Conservation (phyloP, 2,797 vertebrate genomes). For the Peromyscus nudipes region DNA sequence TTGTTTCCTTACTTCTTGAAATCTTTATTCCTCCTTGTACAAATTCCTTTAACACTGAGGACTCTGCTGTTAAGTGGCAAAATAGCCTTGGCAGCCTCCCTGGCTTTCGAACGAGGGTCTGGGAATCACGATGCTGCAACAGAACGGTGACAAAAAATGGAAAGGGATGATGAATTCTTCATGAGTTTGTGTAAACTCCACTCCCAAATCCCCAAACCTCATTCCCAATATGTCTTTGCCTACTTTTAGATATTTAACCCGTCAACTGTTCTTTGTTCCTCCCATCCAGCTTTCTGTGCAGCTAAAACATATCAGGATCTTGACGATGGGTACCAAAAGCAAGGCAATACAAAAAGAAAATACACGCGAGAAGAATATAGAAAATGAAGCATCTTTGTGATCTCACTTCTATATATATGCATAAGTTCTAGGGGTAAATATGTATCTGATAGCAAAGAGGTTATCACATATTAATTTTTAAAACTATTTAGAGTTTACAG, state of each 20-base stretch:
- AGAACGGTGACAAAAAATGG: neutral
- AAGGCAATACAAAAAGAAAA: neutral
- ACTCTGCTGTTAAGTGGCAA: neutral
- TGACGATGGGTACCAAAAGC: neutral
- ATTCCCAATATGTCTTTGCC: neutral
- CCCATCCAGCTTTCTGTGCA: constrained; percentile 10
- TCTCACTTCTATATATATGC: constrained; percentile 79
- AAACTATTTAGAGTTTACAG: constrained; percentile 77
- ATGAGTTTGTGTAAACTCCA: neutral
- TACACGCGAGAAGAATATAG: constrained; percentile 22
- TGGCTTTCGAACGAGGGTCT: neutral
- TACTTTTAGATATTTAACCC: neutral
- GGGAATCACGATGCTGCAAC: neutral
- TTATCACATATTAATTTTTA: constrained; percentile 44
- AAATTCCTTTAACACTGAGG: neutral
- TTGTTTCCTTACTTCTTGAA: neutral
- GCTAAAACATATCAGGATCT: constrained; percentile 1
- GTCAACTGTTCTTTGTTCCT: neutral
- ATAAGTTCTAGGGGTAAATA: constrained; percentile 67
- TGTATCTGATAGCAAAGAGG: constrained; percentile 70
- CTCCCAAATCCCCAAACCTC: neutral
- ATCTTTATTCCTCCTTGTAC: neutral
- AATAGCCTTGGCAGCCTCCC: neutral
- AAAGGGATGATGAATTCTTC: neutral
- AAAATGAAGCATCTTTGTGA: constrained; percentile 76